Evolutionary conservation across 2,888 invertebrate species (phyloP).

Genomic region (Eupithecia dodoneata): DNA sequence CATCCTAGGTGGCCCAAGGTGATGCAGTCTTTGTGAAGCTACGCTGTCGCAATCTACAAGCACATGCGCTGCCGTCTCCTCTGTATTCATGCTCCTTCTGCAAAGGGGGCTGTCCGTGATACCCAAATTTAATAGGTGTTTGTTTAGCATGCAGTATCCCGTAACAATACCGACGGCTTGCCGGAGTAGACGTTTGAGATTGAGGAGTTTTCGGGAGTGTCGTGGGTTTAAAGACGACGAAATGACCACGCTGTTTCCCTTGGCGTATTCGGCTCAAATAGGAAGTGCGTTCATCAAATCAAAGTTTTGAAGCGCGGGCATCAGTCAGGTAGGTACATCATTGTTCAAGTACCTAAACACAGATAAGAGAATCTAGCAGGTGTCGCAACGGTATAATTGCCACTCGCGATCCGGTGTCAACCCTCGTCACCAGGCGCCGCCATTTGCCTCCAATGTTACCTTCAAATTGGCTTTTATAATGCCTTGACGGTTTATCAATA

Average conservation of each 20-base stretch:
- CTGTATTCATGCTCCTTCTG: too few relatives aligned
- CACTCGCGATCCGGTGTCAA: constrained; percentile 69
- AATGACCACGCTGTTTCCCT: neutral
- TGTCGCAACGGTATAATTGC: constrained; percentile 66
- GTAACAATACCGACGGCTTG: too few relatives aligned
- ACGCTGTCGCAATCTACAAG: too few relatives aligned
- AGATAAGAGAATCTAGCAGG: constrained; percentile 52
- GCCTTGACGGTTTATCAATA: constrained; percentile 60
- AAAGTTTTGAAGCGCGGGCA: neutral
- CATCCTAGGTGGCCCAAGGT: too few relatives aligned
- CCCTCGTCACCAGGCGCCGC: constrained; percentile 69
- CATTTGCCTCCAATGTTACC: constrained; percentile 66
- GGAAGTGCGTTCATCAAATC: constrained; percentile 1
- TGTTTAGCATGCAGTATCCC: too few relatives aligned
- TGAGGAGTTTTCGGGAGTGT: too few relatives aligned
- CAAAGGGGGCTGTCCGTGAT: too few relatives aligned
- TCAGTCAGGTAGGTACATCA: constrained; percentile 4
- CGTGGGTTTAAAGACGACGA: too few relatives aligned
- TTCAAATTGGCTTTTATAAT: constrained; percentile 65
- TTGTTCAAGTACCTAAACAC: constrained; percentile 17
- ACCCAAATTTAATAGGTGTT: too few relatives aligned
- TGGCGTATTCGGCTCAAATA: neutral
- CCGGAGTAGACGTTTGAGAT: too few relatives aligned
- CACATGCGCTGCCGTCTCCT: too few relatives aligned
- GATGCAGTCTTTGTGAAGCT: too few relatives aligned